Percentiles rank a stretch among this genome's conserved stretches.
phyloP scores from a whole-genome alignment of 2,888 invertebrate genomes.

The Athetis lepigone region DNA sequence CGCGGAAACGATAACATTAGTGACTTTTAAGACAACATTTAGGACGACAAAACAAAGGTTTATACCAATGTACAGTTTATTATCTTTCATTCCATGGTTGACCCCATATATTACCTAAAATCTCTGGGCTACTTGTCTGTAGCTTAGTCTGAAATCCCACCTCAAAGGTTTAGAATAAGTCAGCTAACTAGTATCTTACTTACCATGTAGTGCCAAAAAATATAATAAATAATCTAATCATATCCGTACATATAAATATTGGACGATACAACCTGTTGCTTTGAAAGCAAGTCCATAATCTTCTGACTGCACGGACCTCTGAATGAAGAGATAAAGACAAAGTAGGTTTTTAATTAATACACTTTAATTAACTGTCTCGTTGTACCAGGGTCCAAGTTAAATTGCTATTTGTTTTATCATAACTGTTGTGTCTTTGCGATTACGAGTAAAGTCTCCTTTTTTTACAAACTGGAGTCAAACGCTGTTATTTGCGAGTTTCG shows the following conservation, averaged over 20 bases:
- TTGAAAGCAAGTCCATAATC: slow-evolving; percentile 1
- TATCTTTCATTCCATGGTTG: too few species aligned
- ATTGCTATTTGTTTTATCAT: slow-evolving; percentile 13
- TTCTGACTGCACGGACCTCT: slow-evolving; percentile 6
- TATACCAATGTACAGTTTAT: too few species aligned
- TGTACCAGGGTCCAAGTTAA: background rate
- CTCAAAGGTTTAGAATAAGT: too few species aligned
- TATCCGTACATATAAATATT: background rate
- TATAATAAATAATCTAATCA: background rate
- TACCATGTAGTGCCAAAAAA: too few species aligned
- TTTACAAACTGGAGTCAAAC: background rate
- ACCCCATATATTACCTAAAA: too few species aligned
- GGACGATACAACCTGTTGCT: slow-evolving; percentile 28
- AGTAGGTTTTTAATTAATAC: slow-evolving; percentile 24
- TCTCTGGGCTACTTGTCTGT: too few species aligned
- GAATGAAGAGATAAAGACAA: slow-evolving; percentile 16
- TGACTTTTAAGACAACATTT: too few species aligned
- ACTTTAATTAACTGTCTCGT: slow-evolving; percentile 9
- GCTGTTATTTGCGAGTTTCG: background rate
- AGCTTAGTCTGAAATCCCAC: too few species aligned
- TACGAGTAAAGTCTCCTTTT: background rate
- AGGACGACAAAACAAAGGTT: too few species aligned
- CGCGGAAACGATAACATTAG: too few species aligned
- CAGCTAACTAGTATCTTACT: too few species aligned
- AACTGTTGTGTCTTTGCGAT: background rate